These are phyloP conservation scores for Argyrosomus regius DNA, from an alignment of 2,797 vertebrate genomes.

Conservation along the genomic window DNA sequence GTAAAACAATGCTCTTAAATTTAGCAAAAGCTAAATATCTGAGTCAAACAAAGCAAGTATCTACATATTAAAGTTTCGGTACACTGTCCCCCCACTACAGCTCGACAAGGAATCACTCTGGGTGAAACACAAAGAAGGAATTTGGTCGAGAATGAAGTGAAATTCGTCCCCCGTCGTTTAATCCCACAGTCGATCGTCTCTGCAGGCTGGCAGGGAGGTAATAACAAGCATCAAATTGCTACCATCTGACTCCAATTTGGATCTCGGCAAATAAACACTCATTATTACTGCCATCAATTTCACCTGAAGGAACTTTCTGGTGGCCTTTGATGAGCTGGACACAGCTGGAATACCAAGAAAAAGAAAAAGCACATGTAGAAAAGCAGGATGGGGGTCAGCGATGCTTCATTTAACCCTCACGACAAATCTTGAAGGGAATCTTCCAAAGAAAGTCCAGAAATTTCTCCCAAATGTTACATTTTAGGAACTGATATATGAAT, in stretches of 20 bases:
- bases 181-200: neutral
- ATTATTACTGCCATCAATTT: conserved; percentile 2
- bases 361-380: neutral
- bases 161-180: neutral
- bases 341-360: conserved; percentile 1
- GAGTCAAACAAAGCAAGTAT: neutral
- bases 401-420: neutral
- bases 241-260: conserved; percentile 44
- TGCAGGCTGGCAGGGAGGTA: neutral
- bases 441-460: neutral
- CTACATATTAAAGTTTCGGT: neutral
- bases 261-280: conserved; percentile 29
- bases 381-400: neutral
- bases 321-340: neutral
- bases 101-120: neutral
- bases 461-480: neutral
- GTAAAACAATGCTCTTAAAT: neutral
- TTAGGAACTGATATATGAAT: neutral
- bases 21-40: no score
- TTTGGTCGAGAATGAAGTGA: neutral
- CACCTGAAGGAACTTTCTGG: conserved; percentile 5
- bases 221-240: conserved; percentile 4
- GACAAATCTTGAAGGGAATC: neutral
- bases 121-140: neutral
- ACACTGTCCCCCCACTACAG: no score